Conservation (phyloP, 2,888 invertebrate genomes). For the Patella ulyssiponensis region DNA sequence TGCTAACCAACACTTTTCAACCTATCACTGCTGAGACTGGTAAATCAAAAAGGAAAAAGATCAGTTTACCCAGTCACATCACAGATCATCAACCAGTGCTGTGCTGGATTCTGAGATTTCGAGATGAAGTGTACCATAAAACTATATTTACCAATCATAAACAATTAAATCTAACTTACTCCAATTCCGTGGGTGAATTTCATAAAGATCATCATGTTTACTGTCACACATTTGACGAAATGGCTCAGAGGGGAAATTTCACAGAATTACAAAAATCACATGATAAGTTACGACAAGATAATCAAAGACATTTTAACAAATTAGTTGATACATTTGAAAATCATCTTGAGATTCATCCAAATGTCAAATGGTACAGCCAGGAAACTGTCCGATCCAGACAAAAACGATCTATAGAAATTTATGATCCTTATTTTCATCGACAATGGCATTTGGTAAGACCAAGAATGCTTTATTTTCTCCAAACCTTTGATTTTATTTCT, state of each 20-base stretch:
- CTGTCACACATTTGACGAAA: neutral
- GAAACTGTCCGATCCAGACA: constrained; percentile 51
- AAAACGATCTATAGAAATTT: constrained; percentile 51
- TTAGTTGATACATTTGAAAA: constrained; percentile 33
- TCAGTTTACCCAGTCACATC: constrained; percentile 19
- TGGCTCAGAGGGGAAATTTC: neutral
- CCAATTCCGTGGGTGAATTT: constrained; percentile 21
- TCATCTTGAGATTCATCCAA: constrained; percentile 43
- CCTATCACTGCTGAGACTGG: neutral
- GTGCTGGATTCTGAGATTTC: constrained; percentile 45
- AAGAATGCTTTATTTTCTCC: neutral
- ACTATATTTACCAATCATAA: constrained; percentile 1
- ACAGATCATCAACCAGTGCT: constrained; percentile 38
- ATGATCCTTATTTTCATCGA: constrained; percentile 59
- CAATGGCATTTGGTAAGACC: constrained; percentile 70
- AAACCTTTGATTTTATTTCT: constrained; percentile 1
- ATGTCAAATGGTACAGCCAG: constrained; percentile 58
- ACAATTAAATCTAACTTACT: neutral
- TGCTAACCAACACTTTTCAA: constrained; percentile 3
- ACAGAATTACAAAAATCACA: neutral
- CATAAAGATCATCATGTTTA: constrained; percentile 35
- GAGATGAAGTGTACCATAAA: constrained; percentile 9
- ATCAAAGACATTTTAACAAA: constrained; percentile 11
- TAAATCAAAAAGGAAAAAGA: constrained; percentile 13
- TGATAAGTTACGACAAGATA: neutral